Conservation (phyloP, 2,888 invertebrate species). For the Heliconius cydno region DNA sequence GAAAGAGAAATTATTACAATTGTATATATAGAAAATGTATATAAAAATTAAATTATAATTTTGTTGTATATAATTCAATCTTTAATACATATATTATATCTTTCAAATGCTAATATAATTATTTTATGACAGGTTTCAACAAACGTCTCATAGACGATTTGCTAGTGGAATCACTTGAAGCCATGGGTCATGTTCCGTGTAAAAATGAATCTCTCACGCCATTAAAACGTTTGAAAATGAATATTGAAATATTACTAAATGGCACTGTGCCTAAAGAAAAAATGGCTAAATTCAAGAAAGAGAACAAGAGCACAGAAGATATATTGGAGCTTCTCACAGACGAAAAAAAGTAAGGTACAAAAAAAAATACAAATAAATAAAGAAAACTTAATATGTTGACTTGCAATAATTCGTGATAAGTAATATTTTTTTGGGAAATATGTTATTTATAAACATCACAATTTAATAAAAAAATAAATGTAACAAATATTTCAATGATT, state of each 20-base stretch:
- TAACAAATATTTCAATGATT: neutral
- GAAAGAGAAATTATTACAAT: neutral
- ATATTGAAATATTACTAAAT: constrained; percentile 90
- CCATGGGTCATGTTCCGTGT: constrained; percentile 88
- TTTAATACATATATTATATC: constrained; percentile 37
- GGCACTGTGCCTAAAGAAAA: constrained; percentile 91
- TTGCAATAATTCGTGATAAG: neutral
- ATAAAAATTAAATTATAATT: constrained; percentile 3
- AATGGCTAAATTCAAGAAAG: constrained; percentile 89
- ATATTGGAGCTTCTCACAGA: constrained; percentile 89
- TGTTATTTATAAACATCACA: constrained; percentile 12
- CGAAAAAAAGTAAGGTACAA: constrained; percentile 60
- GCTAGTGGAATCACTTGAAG: constrained; percentile 89
- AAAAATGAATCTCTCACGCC: constrained; percentile 82
- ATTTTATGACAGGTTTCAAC: constrained; percentile 79
- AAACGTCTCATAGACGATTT: constrained; percentile 91
- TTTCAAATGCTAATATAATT: constrained; percentile 47
- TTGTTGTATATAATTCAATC: constrained; percentile 11
- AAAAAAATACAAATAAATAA: neutral
- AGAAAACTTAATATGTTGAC: neutral
- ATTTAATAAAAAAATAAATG: neutral
- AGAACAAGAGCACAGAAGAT: constrained; percentile 90
- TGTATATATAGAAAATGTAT: constrained; percentile 5
- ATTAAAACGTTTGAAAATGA: constrained; percentile 86
- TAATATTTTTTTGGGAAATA: neutral